A percentile compares a stretch with the other conserved stretches of the same genome.
phyloP scores from a whole-genome alignment of 2,888 invertebrate genomes.

The Melinopterus prodromus region DNA sequence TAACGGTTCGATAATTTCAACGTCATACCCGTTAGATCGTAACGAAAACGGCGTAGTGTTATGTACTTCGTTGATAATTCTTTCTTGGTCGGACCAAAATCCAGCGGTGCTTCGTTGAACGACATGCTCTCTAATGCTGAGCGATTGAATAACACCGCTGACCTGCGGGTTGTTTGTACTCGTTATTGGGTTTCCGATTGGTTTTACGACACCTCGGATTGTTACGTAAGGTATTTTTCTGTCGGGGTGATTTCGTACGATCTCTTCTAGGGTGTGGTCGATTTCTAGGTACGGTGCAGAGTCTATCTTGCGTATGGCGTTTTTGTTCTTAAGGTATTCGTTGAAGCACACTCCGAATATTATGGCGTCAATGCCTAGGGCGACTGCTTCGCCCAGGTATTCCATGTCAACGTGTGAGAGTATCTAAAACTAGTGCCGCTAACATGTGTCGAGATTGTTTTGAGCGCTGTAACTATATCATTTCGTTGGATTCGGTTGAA shows the following conservation, averaged over 20 bases:
- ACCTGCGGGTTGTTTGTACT: conserved; percentile 78
- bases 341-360: conserved; percentile 78
- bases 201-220: conserved; percentile 77
- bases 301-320: conserved; percentile 74
- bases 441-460: background rate
- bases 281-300: conserved; percentile 75
- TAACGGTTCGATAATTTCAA: conserved; percentile 80
- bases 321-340: conserved; percentile 79
- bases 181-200: conserved; percentile 77
- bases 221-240: conserved; percentile 78
- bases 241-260: conserved; percentile 70
- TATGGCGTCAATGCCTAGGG: conserved; percentile 77
- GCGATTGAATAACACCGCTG: conserved; percentile 80
- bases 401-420: conserved; percentile 66
- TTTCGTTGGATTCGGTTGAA: background rate
- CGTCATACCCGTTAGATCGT: conserved; percentile 66
- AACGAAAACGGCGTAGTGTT: conserved; percentile 85
- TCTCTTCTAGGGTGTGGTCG: conserved; percentile 68
- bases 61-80: conserved; percentile 79
- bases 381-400: conserved; percentile 77
- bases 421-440: background rate
- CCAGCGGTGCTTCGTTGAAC: conserved; percentile 85
- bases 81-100: conserved; percentile 85
- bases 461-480: background rate
- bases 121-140: conserved; percentile 84